phyloP scores from a whole-genome alignment of 2,113 vertebrate species.

The Cynocephalus volans region DNA sequence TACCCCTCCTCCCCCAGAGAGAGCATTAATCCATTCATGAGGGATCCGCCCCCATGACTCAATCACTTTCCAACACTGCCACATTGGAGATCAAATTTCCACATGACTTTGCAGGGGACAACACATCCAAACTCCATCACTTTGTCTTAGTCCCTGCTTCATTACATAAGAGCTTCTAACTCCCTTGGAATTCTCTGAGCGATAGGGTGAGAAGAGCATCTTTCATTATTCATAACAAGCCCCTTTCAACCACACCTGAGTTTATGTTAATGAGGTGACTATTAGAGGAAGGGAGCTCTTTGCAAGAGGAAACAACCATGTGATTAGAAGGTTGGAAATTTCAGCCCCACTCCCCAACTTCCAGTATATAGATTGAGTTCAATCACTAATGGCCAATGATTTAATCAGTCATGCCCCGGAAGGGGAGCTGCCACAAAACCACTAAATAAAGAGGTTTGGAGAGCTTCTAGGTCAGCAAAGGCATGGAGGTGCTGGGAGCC shows the following conservation, averaged over 20 bases:
- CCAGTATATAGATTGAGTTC: neutral
- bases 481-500: neutral
- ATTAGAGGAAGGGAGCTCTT: neutral
- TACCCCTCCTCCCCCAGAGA: too few relatives aligned
- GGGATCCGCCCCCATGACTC: too few relatives aligned
- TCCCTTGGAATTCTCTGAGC: neutral
- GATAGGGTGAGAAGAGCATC: neutral
- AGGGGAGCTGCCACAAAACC: neutral
- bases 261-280: neutral
- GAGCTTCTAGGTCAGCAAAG: neutral
- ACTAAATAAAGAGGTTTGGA: neutral
- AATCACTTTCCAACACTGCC: too few relatives aligned
- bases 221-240: neutral
- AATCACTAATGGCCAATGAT: neutral
- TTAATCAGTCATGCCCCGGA: neutral
- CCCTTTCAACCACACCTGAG: neutral
- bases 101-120: too few relatives aligned
- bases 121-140: neutral
- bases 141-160: neutral
- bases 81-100: too few relatives aligned
- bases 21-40: too few relatives aligned
- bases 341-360: neutral
- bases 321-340: neutral
- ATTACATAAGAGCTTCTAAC: neutral
- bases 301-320: neutral